Evolutionary conservation across 1,140 invertebrate genomes (phyloP).

Genomic region (Drosophila pallidifrons): DNA sequence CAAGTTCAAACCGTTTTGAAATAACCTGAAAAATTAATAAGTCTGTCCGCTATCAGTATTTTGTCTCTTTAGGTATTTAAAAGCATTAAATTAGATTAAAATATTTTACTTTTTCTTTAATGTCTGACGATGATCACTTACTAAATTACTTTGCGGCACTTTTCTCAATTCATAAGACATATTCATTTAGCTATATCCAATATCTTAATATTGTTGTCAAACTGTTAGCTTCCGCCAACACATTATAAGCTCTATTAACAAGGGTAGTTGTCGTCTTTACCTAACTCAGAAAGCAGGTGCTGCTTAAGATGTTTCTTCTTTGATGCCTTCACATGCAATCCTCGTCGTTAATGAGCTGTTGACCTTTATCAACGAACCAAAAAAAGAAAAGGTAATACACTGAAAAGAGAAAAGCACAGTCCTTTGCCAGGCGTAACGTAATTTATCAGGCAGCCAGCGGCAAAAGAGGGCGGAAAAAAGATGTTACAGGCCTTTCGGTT

Average conservation of each 20-base stretch:
- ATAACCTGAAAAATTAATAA: too few species aligned
- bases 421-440: conserved; percentile 30
- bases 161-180: too few species aligned
- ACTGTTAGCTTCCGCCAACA: neutral
- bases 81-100: too few species aligned
- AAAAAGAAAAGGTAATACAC: conserved; percentile 14
- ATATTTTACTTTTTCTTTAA: too few species aligned
- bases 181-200: neutral
- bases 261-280: conserved; percentile 3
- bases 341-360: conserved; percentile 47
- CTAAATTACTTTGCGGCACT: too few species aligned
- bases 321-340: conserved; percentile 18
- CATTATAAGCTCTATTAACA: conserved; percentile 7
- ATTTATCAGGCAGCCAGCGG: conserved; percentile 26
- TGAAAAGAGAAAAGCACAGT: neutral
- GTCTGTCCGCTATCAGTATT: too few species aligned
- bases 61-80: too few species aligned
- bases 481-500: conserved; percentile 4
- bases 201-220: neutral
- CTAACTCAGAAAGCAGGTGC: neutral
- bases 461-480: neutral
- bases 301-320: conserved; percentile 24
- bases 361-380: conserved; percentile 47
- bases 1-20: too few species aligned
- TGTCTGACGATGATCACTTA: too few species aligned